Percentiles rank a stretch among this genome's conserved stretches.
Conservation (phyloP, 92 coral and sea anemone genomes). For the Micromussa lordhowensis region DNA sequence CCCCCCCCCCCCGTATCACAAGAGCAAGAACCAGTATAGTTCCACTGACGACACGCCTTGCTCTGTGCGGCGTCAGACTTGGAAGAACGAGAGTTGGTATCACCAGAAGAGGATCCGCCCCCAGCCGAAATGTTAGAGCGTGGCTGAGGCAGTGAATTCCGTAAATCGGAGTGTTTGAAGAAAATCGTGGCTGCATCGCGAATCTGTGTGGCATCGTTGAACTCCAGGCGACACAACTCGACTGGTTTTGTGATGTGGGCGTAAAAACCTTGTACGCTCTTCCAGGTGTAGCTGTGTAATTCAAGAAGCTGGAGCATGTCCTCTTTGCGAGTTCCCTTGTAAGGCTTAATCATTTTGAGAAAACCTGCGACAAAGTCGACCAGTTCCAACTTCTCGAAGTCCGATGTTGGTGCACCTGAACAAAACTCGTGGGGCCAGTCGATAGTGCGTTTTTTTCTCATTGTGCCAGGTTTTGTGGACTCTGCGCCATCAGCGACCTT, state of each 20-base stretch:
- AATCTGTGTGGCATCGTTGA: background rate
- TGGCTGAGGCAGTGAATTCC: background rate
- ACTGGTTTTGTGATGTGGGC: conserved; percentile 24
- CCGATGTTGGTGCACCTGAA: conserved; percentile 20
- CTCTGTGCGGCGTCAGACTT: background rate
- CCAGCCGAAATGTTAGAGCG: background rate
- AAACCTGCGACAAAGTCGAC: conserved; percentile 36
- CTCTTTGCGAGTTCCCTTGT: conserved; percentile 12
- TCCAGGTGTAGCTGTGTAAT: conserved; percentile 20
- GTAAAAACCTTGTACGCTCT: conserved; percentile 27
- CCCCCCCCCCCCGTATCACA: conserved; percentile 21
- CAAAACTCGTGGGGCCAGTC: conserved; percentile 41
- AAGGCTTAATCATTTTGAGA: conserved; percentile 26
- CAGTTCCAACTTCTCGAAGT: conserved; percentile 29
- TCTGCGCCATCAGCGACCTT: conserved; percentile 3
- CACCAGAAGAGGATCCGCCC: conserved; percentile 9
- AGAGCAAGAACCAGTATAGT: background rate
- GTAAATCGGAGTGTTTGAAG: conserved; percentile 1
- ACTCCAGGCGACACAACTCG: conserved; percentile 25
- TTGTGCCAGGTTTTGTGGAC: background rate
- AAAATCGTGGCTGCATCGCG: conserved; percentile 1
- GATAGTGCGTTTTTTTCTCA: conserved; percentile 7
- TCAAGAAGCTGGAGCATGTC: conserved; percentile 46
- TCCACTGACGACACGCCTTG: conserved; percentile 34
- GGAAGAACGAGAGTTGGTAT: background rate